Percentiles rank a stretch among this genome's conserved stretches.
phyloP scores from a whole-genome alignment of 1,140 invertebrate species.

The Drosophila tsacasi region DNA sequence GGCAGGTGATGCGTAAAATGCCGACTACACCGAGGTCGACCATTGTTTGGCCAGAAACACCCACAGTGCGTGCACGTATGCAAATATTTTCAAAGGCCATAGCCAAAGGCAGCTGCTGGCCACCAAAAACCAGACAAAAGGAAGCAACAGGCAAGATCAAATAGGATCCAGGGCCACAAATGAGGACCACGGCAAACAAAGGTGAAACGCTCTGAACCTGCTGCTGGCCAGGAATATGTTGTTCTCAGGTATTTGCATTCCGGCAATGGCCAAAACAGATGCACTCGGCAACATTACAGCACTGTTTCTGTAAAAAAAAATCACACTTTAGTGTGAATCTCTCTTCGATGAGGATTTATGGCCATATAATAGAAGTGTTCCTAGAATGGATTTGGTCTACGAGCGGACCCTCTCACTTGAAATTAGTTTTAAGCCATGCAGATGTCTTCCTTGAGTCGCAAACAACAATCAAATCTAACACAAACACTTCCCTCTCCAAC shows the following conservation, averaged over 20 bases:
- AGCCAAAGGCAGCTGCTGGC: slow-evolving; percentile 58
- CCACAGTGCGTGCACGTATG: slow-evolving; percentile 72
- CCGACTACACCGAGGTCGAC: slow-evolving; percentile 11
- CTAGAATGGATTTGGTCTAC: slow-evolving; percentile 55
- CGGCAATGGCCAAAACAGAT: slow-evolving; percentile 59
- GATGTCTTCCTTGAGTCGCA: slow-evolving; percentile 29
- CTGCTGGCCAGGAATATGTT: slow-evolving; percentile 31
- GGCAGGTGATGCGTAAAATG: slow-evolving; percentile 65
- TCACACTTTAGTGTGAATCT: slow-evolving; percentile 71
- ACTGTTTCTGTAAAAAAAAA: slow-evolving; percentile 38
- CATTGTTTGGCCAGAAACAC: slow-evolving; percentile 69
- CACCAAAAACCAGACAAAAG: slow-evolving; percentile 48
- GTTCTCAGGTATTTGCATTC: slow-evolving; percentile 64
- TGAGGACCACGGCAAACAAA: slow-evolving; percentile 34
- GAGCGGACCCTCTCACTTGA: slow-evolving; percentile 20
- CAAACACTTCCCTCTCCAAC: slow-evolving; percentile 16
- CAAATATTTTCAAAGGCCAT: slow-evolving; percentile 66
- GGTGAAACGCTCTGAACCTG: slow-evolving; percentile 68
- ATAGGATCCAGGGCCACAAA: slow-evolving; percentile 15
- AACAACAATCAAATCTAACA: slow-evolving; percentile 22
- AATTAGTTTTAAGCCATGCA: slow-evolving; percentile 38
- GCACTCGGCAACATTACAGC: slow-evolving; percentile 36
- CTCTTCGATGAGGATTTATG: slow-evolving; percentile 55
- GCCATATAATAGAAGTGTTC: slow-evolving; percentile 47
- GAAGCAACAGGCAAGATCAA: slow-evolving; percentile 73